Percentiles rank a stretch among this genome's conserved stretches.
Evolutionary conservation across 2,113 vertebrate species (phyloP).

Genomic region (Elephas maximus): DNA sequence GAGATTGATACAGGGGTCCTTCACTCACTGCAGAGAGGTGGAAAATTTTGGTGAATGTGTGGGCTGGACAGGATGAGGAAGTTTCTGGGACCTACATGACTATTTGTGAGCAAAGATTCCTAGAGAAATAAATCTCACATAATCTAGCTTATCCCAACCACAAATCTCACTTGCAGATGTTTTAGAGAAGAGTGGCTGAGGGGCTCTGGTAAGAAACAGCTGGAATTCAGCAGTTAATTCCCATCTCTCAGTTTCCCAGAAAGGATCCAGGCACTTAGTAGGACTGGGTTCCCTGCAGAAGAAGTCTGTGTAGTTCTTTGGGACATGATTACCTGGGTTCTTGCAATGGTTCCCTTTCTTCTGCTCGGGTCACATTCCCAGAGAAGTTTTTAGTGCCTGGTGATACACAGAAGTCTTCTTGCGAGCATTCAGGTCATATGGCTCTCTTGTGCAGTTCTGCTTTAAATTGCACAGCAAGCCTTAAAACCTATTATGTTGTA

Average conservation of each 20-base stretch:
- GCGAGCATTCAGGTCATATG: too few relatives aligned
- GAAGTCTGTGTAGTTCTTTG: neutral
- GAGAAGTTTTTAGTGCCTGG: neutral
- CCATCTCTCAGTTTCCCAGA: neutral
- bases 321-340: neutral
- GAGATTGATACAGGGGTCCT: neutral
- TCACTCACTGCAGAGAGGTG: neutral
- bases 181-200: neutral
- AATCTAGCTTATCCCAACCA: neutral
- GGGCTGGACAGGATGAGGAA: neutral
- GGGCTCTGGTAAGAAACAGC: neutral
- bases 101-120: neutral
- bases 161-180: neutral
- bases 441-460: neutral
- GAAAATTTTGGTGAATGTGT: neutral
- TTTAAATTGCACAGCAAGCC: neutral
- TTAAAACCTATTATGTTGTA: neutral
- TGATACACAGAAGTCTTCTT: neutral
- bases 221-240: neutral
- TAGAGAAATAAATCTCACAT: neutral
- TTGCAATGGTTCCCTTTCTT: neutral
- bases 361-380: neutral
- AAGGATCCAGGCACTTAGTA: neutral
- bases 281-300: neutral
- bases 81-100: neutral